phyloP scores from a whole-genome alignment of 2,888 invertebrate species.

The Patella depressa region DNA sequence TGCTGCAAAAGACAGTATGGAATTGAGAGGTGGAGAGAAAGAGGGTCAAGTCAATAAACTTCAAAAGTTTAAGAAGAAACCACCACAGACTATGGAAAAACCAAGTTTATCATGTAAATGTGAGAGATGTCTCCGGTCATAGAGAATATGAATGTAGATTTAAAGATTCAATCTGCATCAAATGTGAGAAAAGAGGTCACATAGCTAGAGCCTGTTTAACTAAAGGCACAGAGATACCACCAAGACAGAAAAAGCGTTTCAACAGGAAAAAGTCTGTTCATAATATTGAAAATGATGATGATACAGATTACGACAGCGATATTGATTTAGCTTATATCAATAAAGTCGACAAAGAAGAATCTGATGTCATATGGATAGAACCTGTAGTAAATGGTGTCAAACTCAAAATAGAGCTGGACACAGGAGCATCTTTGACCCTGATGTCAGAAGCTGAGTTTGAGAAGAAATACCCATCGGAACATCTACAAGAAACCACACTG shows the following conservation, averaged over 20 bases:
- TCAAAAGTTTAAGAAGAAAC: not conserved
- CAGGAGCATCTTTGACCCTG: not conserved
- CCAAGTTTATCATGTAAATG: too few species aligned
- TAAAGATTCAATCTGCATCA: too few species aligned
- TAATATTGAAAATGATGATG: too few species aligned
- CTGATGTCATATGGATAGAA: not conserved
- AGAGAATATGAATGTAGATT: not conserved
- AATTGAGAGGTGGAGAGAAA: not conserved
- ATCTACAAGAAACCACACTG: not conserved
- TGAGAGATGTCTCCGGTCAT: not conserved
- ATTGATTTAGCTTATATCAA: slow-evolving; percentile 4
- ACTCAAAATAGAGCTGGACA: not conserved
- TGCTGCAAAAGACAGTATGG: not conserved
- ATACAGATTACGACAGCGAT: not conserved
- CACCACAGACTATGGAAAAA: not conserved
- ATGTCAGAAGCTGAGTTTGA: not conserved
- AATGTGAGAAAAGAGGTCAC: not conserved
- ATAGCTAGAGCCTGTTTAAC: not conserved
- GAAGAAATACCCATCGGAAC: not conserved
- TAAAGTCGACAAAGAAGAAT: slow-evolving; percentile 6
- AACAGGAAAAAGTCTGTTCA: too few species aligned
- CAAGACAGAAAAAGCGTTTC: too few species aligned
- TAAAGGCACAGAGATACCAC: too few species aligned
- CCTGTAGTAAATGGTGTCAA: slow-evolving; percentile 2
- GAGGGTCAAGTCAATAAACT: not conserved